These are phyloP conservation scores for Bombyx mandarina DNA, from an alignment of 1,140 invertebrate species.

Conservation along the genomic window DNA sequence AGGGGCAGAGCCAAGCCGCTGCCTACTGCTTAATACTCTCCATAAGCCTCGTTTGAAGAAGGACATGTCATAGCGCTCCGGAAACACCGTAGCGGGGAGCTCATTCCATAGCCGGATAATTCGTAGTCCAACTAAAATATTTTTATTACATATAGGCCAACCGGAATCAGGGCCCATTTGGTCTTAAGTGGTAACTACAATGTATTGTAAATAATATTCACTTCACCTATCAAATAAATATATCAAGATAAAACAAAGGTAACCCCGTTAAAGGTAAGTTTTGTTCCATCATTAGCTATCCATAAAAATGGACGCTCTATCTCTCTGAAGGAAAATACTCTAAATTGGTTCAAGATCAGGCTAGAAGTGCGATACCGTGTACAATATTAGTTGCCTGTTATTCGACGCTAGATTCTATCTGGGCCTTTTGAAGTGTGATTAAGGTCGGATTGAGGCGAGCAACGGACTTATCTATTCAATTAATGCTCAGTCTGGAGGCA, in stretches of 20 bases:
- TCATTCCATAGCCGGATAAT: too few species aligned
- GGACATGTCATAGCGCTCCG: too few species aligned
- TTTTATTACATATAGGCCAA: too few species aligned
- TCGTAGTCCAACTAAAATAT: too few species aligned
- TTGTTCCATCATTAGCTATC: constrained; percentile 2
- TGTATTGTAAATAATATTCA: background rate
- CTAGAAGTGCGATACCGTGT: constrained; percentile 52
- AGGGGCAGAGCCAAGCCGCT: too few species aligned
- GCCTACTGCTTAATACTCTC: too few species aligned
- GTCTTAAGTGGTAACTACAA: too few species aligned
- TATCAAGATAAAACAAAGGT: background rate
- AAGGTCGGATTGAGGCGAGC: constrained; percentile 53
- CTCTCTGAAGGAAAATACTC: constrained; percentile 8
- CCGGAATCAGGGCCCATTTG: too few species aligned
- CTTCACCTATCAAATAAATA: background rate
- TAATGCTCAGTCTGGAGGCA: constrained; percentile 50
- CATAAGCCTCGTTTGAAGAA: too few species aligned
- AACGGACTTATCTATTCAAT: constrained; percentile 65
- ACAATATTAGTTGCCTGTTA: constrained; percentile 37
- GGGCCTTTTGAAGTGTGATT: constrained; percentile 60
- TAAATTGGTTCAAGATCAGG: constrained; percentile 26
- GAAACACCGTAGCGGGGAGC: too few species aligned
- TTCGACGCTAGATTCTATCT: constrained; percentile 34
- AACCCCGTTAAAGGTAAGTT: background rate
- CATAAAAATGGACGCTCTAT: constrained; percentile 5